Evolutionary conservation across 1,140 invertebrate species (phyloP).

Genomic region (Ruditapes philippinarum): DNA sequence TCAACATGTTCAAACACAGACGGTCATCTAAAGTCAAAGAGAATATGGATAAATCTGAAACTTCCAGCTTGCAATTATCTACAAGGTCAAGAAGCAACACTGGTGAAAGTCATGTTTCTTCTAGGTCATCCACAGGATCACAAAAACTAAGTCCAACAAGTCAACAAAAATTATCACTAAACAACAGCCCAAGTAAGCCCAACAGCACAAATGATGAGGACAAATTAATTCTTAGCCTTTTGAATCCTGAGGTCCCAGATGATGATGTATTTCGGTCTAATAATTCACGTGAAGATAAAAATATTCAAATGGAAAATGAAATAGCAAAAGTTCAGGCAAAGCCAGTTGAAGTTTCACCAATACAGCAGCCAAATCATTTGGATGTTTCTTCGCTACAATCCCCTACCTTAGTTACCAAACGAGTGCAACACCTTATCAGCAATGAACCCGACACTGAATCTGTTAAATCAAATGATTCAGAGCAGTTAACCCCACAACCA

Average conservation of each 20-base stretch:
- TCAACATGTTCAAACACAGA: constrained; percentile 20
- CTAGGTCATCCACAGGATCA: neutral
- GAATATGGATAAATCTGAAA: constrained; percentile 18
- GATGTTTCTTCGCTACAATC: neutral
- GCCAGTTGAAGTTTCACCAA: neutral
- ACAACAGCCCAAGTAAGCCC: neutral
- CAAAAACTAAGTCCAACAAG: neutral
- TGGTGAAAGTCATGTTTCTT: neutral
- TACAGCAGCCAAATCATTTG: neutral
- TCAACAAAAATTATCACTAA: neutral
- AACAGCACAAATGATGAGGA: neutral
- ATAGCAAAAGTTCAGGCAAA: neutral
- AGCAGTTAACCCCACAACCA: neutral
- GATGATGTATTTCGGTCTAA: constrained; percentile 33
- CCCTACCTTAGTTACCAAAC: constrained; percentile 25
- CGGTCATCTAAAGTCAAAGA: constrained; percentile 26
- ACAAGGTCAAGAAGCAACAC: constrained; percentile 42
- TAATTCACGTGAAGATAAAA: neutral
- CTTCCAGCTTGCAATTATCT: constrained; percentile 11
- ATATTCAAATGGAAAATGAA: neutral
- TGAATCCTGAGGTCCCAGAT: constrained; percentile 8
- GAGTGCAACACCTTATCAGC: neutral
- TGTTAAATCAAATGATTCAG: constrained; percentile 32
- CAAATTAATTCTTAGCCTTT: constrained; percentile 47
- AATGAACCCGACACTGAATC: neutral